Conservation (phyloP, 2,888 invertebrate species). For the Hololepta plana region DNA sequence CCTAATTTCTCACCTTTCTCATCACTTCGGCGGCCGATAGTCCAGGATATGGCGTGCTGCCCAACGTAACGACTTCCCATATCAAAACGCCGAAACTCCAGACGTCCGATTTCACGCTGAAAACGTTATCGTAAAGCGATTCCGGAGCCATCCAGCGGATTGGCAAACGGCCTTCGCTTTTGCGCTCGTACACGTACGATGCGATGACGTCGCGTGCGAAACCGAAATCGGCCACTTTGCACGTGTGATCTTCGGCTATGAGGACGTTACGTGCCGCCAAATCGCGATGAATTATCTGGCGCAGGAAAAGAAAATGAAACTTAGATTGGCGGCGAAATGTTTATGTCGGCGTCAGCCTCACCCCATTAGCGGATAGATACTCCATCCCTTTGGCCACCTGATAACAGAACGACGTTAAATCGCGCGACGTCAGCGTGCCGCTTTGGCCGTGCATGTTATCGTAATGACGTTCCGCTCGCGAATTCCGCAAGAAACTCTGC, state of each 20-base stretch:
- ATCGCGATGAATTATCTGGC: constrained; percentile 73
- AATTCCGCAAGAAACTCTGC: constrained; percentile 71
- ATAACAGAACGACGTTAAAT: constrained; percentile 78
- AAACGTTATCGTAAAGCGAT: constrained; percentile 84
- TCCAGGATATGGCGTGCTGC: constrained; percentile 89
- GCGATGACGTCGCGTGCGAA: constrained; percentile 79
- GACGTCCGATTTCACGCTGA: constrained; percentile 84
- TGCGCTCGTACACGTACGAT: constrained; percentile 75
- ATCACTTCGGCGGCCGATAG: constrained; percentile 82
- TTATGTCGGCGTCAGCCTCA: constrained; percentile 29
- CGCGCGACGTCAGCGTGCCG: constrained; percentile 62
- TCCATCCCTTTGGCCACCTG: constrained; percentile 86
- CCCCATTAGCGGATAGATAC: constrained; percentile 66
- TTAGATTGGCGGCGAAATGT: background rate
- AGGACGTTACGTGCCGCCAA: constrained; percentile 78
- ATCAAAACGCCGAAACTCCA: constrained; percentile 92
- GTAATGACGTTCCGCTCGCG: constrained; percentile 67
- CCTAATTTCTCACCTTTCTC: constrained; percentile 45
- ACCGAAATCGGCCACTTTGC: constrained; percentile 89
- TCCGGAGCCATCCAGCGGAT: constrained; percentile 93
- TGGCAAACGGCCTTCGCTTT: constrained; percentile 53
- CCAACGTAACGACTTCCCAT: constrained; percentile 92
- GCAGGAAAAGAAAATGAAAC: constrained; percentile 2
- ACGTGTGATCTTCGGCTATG: constrained; percentile 70
- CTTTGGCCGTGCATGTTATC: constrained; percentile 62